Evolutionary conservation across 2,888 invertebrate species (phyloP).

Genomic region (Amblyteles armatorius): DNA sequence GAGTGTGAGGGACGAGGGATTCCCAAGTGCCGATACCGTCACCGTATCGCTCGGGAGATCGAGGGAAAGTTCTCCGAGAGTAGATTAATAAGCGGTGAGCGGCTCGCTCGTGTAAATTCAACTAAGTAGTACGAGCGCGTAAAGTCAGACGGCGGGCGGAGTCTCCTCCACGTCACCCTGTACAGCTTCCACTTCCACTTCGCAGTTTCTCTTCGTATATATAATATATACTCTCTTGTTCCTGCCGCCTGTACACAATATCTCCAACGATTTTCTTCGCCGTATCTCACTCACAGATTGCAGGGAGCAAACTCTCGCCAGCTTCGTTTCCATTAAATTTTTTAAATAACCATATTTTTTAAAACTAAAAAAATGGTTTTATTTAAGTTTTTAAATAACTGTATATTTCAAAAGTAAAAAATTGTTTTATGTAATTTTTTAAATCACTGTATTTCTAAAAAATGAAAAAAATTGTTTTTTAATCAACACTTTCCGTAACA

Average conservation of each 20-base stretch:
- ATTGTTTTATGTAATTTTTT: too few relatives aligned
- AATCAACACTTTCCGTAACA: too few relatives aligned
- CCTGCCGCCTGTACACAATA: not conserved
- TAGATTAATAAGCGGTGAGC: conserved; percentile 67
- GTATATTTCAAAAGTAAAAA: too few relatives aligned
- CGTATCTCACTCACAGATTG: not conserved
- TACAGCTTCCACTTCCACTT: conserved; percentile 24
- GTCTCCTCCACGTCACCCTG: conserved; percentile 14
- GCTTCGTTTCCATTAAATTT: not conserved
- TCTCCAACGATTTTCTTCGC: not conserved
- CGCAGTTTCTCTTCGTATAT: conserved; percentile 9
- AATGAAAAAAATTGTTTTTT: not conserved
- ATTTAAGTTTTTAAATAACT: not conserved
- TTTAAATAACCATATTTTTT: not conserved
- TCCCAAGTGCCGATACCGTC: conserved; percentile 17
- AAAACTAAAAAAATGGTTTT: not conserved
- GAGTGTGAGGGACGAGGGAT: conserved; percentile 20
- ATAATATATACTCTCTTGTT: not conserved
- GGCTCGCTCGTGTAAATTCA: conserved; percentile 64
- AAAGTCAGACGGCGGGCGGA: conserved; percentile 63
- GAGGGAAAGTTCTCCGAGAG: conserved; percentile 54
- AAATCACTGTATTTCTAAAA: not conserved
- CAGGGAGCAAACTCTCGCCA: not conserved
- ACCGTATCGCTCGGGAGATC: conserved; percentile 8
- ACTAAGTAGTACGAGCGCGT: conserved; percentile 67